These are phyloP conservation scores for Philereme transversata DNA, from an alignment of 2,888 invertebrate species.

Conservation along the genomic window DNA sequence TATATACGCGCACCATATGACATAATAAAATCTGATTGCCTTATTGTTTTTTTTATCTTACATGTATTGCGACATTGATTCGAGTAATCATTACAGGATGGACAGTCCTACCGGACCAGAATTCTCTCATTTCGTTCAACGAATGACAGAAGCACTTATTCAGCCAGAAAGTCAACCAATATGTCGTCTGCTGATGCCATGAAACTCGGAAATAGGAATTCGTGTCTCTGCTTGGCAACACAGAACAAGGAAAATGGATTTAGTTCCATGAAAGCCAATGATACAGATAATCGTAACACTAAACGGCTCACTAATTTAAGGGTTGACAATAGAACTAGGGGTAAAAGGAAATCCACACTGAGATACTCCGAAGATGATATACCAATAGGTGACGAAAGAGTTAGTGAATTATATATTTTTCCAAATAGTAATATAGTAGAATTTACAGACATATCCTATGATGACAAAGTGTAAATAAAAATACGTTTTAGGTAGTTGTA, in stretches of 20 bases:
- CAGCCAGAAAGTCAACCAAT: conserved; percentile 68
- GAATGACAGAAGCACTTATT: conserved; percentile 68
- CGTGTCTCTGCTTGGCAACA: conserved; percentile 62
- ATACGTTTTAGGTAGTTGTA: conserved; percentile 2
- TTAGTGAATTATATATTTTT: conserved; percentile 76
- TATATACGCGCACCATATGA: too few relatives aligned
- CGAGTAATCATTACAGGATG: conserved; percentile 62
- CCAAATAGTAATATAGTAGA: conserved; percentile 77
- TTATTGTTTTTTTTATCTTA: too few relatives aligned
- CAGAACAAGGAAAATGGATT: conserved; percentile 63
- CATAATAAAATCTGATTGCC: too few relatives aligned
- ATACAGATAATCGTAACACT: conserved; percentile 49
- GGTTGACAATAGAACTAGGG: conserved; percentile 46
- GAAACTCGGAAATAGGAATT: conserved; percentile 56
- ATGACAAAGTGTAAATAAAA: conserved; percentile 72
- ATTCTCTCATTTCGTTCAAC: conserved; percentile 75
- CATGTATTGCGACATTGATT: not conserved
- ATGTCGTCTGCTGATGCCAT: conserved; percentile 57
- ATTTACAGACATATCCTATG: conserved; percentile 72
- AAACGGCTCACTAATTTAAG: conserved; percentile 45
- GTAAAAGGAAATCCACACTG: conserved; percentile 48
- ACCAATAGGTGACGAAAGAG: conserved; percentile 69
- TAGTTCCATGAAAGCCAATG: conserved; percentile 52
- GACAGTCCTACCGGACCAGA: conserved; percentile 73
- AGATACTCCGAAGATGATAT: conserved; percentile 51